A percentile compares a stretch with the other conserved stretches of the same genome.
phyloP scores from a whole-genome alignment of 2,888 invertebrate species.

The Phlogophora meticulosa region DNA sequence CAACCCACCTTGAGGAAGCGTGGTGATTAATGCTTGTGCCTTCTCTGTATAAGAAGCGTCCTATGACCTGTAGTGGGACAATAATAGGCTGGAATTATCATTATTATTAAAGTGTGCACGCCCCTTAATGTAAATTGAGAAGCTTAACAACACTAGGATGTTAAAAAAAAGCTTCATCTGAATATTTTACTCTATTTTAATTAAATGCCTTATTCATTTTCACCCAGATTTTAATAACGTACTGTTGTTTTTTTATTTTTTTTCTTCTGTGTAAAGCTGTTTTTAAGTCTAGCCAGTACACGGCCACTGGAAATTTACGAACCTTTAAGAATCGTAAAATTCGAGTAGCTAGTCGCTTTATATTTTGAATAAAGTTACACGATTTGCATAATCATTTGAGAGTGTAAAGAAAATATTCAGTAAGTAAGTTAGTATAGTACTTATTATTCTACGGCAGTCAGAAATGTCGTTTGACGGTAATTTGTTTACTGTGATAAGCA shows the following conservation, averaged over 20 bases:
- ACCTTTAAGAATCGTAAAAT: slow-evolving; percentile 56
- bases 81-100: no score
- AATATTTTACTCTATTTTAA: slow-evolving; percentile 36
- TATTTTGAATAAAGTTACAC: slow-evolving; percentile 52
- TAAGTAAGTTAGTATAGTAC: slow-evolving; percentile 8
- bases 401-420: slow-evolving; percentile 44
- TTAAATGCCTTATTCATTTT: slow-evolving; percentile 40
- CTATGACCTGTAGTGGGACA: no score
- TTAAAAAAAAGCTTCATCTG: slow-evolving; percentile 6
- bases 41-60: no score
- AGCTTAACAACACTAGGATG: neutral
- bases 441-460: slow-evolving; percentile 37
- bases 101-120: neutral
- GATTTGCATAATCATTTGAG: slow-evolving; percentile 56
- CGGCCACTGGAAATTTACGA: slow-evolving; percentile 53
- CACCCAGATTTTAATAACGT: slow-evolving; percentile 30
- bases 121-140: slow-evolving; percentile 18
- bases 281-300: slow-evolving; percentile 47
- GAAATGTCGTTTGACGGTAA: slow-evolving; percentile 14
- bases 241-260: slow-evolving; percentile 31
- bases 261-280: slow-evolving; percentile 32
- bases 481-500: slow-evolving; percentile 33
- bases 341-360: slow-evolving; percentile 49
- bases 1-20: no score
- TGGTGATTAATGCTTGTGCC: no score